Base-by-base conservation (phyloP, 2,888 invertebrate species). In the Kryphioiulus occultus region DNA sequence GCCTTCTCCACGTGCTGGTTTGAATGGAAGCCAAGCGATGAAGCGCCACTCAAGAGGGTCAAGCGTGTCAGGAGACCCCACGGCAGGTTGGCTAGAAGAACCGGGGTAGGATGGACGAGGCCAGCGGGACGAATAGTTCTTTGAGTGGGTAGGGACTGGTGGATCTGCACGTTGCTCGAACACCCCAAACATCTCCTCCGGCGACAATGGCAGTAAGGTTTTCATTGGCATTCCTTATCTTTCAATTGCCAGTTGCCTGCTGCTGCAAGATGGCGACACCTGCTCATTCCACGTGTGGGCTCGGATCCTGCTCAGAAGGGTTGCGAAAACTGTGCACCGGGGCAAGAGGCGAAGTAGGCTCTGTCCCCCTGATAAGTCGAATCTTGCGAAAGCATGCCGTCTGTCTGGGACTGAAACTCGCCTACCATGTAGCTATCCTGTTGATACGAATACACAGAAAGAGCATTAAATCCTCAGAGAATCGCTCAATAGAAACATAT, bases 351-450 rank as follows among this genome's bases (percentile, higher is more conserved):
- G 89, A 90, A 91, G 85, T 90, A 91, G 35, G 90, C 91, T 88
- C 93, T 91, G 90, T 93, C 93, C 83, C 93, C 96, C 92, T 96
- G 96, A 93, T 96, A 96, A 90, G 95, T 95, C 85, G 96, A 96
- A 92, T 97, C 98, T 93, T 98, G 98, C 86, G 98, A 98, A 91
- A 98, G 93, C 91, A 98, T 94, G 88, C 97, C 97, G 92, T 98
- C 98, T 93, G 97, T 96, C 93, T 98, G 98, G 87, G 98, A 98
- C 91, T 96, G 96, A 92, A 96, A 96, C 92, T 97, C 97, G 59
- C 94, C 94, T 87, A 95, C 95, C 92, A 96, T 94, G 91, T 95
- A 95, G 88, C 96, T 96, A 92, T 97, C 97, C 93, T 96, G 95
- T 90, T 95, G 95, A 84, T 68, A 83, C 22, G 7, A 35, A 83